Evolutionary conservation across 2,113 vertebrate genomes (phyloP), one percentile per base, ranked within the genome.

Genomic region (Platichthys stellatus): DNA sequence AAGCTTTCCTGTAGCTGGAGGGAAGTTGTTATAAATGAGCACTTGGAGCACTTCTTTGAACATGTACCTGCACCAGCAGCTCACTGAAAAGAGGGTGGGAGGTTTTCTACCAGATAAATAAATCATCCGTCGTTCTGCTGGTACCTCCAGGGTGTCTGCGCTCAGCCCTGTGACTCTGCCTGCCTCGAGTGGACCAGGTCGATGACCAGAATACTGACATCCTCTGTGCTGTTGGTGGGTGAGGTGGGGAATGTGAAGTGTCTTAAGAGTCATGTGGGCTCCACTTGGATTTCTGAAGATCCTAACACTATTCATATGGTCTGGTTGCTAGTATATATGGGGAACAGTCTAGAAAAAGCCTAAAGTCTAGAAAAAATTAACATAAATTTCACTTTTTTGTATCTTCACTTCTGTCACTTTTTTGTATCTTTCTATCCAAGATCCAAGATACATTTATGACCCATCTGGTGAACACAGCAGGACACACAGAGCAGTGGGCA

Each of bases 41-140:
- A 68, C 60, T 54, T 64, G 43, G 78, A 72, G 63, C 56, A 24
- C 20, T 75, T 58, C 45, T 67, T 56, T 61, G 73, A 78, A 18
- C 31, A 56, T 70, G 65, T 28, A 67, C 57, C 68, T 59, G 61
- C 81, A 69, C 69, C 60, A 58, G 65, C 63, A 58, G 65, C 63
- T 76, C 66, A 76, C 62, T 23, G 54, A 63, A 17, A 56, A 78
- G 38, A 64, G 53, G 40, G 45, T 35, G 53, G 74, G 63, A 80
- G 72, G 49, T 28, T 81, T 77, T 72, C 59, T 68, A 60, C 35
- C 28, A 74, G 75, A 79, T 72, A 80, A 86, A 84, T 83, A 40
- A 72, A 74, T 82, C 64, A 72, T 79, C 60, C 53, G 1, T 6
- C 74, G 57, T 13, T 59, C 69, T 70, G 76, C 53, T 0, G 28